Conservation (phyloP, 2,888 invertebrate species). For the Margaritifera margaritifera region DNA sequence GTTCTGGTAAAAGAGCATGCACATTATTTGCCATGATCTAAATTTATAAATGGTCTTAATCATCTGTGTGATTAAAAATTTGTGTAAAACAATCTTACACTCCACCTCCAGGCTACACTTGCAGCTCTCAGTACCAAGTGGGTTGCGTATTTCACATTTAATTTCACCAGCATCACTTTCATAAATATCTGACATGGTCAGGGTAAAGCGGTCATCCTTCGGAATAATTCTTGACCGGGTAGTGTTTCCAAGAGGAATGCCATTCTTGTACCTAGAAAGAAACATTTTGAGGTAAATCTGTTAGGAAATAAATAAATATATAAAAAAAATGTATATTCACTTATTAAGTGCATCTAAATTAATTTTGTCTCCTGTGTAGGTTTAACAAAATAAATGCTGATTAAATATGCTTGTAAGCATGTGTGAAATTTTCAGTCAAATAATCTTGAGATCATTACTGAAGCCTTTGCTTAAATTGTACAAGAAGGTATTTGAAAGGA, state of each 20-base stretch:
- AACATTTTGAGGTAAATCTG: background rate
- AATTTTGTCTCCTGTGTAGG: background rate
- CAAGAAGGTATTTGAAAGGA: no score
- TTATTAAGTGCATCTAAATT: background rate
- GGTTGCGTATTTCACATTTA: constrained; percentile 95
- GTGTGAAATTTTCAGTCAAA: background rate
- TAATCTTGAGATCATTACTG: background rate
- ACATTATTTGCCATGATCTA: no score
- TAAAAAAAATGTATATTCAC: background rate
- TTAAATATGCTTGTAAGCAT: background rate
- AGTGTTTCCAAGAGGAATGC: constrained; percentile 74
- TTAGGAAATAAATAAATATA: background rate
- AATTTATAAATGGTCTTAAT: no score
- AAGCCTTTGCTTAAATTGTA: no score
- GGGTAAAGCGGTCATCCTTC: constrained; percentile 84
- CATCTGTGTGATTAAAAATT: no score
- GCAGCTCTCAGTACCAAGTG: constrained; percentile 91
- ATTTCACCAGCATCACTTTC: constrained; percentile 96
- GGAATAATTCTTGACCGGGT: constrained; percentile 77
- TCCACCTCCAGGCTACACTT: constrained; percentile 92
- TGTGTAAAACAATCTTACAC: constrained; percentile 74
- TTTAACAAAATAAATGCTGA: background rate
- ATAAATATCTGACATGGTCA: constrained; percentile 90
- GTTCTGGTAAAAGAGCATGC: no score
- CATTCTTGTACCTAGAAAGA: constrained; percentile 69